Percentiles rank a stretch among this genome's conserved stretches.
phyloP scores from a whole-genome alignment of 2,113 vertebrate genomes.

The Ammodytes dubius region DNA sequence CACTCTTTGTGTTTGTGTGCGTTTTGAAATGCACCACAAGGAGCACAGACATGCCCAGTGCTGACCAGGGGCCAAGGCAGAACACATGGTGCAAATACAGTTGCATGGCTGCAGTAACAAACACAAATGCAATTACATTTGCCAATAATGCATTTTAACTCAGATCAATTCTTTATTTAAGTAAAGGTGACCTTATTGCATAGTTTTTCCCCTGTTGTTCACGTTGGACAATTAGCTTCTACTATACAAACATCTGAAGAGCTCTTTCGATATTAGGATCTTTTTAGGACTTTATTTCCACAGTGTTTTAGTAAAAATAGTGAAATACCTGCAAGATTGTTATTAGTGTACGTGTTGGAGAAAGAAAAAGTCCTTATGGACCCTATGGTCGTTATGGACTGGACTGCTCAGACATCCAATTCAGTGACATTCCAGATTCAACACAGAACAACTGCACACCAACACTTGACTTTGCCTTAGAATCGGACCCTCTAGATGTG shows the following conservation, averaged over 20 bases:
- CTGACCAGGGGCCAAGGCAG: not conserved
- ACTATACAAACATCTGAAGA: not conserved
- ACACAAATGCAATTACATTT: not conserved
- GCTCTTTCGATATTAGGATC: too few species aligned
- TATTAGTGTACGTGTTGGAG: too few species aligned
- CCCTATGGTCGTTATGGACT: too few species aligned
- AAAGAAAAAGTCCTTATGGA: too few species aligned
- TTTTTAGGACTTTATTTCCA: too few species aligned
- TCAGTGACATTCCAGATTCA: not conserved
- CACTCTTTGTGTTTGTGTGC: constrained; percentile 1
- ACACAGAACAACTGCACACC: not conserved
- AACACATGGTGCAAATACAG: not conserved
- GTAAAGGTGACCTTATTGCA: not conserved
- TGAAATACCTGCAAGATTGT: too few species aligned
- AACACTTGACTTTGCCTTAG: too few species aligned
- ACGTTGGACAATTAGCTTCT: not conserved
- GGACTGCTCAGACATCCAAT: not conserved
- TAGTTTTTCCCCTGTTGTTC: not conserved
- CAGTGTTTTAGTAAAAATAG: too few species aligned
- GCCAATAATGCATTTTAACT: not conserved
- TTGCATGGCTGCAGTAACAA: not conserved
- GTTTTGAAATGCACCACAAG: constrained; percentile 20
- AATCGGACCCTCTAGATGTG: not conserved
- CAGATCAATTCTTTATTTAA: not conserved
- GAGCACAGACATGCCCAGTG: not conserved